These are phyloP conservation scores for Sebastes taczanowskii DNA, from an alignment of 2,797 vertebrate species.

Conservation along the genomic window DNA sequence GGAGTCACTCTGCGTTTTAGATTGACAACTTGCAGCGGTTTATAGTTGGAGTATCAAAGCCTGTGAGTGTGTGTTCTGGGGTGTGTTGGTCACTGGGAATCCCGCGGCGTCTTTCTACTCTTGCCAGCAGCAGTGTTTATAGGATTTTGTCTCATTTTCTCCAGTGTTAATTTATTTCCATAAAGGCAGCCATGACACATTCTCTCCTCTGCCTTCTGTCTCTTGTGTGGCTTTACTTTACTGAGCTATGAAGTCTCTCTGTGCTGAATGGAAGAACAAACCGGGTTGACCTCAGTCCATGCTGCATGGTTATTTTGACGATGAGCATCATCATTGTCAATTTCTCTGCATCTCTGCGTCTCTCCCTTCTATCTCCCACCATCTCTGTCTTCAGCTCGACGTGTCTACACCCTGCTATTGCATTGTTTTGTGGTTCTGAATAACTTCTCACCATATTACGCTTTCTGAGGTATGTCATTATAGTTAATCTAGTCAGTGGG, in stretches of 20 bases:
- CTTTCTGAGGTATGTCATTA: slow-evolving; percentile 49
- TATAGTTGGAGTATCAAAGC: slow-evolving; percentile 63
- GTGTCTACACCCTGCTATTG: slow-evolving; percentile 41
- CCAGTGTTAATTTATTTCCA: slow-evolving; percentile 83
- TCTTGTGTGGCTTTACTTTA: slow-evolving; percentile 66
- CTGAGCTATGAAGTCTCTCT: slow-evolving; percentile 44
- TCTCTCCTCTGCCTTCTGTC: slow-evolving; percentile 74
- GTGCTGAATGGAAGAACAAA: slow-evolving; percentile 28
- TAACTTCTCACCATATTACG: slow-evolving; percentile 31
- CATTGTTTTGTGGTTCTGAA: slow-evolving; percentile 47
- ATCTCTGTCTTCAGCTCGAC: not conserved
- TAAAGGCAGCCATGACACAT: slow-evolving; percentile 80
- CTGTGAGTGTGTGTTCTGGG: slow-evolving; percentile 66
- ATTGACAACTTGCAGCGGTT: slow-evolving; percentile 64
- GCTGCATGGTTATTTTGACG: slow-evolving; percentile 46
- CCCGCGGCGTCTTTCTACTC: slow-evolving; percentile 71
- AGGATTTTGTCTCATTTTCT: slow-evolving; percentile 81
- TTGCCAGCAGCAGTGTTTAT: slow-evolving; percentile 80
- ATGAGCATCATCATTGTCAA: slow-evolving; percentile 33
- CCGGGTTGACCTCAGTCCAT: slow-evolving; percentile 32
- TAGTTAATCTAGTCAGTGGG: slow-evolving; percentile 44
- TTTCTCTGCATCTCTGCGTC: not conserved
- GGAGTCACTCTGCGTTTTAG: slow-evolving; percentile 47
- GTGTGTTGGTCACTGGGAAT: slow-evolving; percentile 72
- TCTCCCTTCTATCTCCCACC: not conserved